Evolutionary conservation across 2,113 vertebrate species (phyloP), one percentile per base, ranked within the genome.

Genomic region (Trichechus manatus): DNA sequence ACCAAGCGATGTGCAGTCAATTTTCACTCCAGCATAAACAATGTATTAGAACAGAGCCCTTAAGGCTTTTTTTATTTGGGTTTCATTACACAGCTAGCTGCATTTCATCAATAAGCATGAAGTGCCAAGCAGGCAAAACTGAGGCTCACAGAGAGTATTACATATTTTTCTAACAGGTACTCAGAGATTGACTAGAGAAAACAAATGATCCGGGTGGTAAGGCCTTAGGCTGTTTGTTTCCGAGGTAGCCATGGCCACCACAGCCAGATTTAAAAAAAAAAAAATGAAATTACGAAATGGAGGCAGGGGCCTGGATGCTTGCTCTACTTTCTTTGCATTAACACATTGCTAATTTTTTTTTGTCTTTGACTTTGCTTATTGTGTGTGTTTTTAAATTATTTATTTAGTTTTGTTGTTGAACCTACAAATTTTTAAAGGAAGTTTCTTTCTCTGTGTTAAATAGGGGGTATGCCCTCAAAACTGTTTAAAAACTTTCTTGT

Each of bases 51-150:
- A 94, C 87, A 97, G 90, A 95, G 83, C 82, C 0, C 3, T 92
- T 74, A 66, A 36, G 90, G 93, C 33, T 93, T 97, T 97, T 92
- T 91, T 47, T 27, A 78, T 29, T 91, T 89, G 75, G 47, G 77
- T 31, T 97, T 92, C 95, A 98, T 91, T 95, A 95, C 36, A 96
- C 39, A 97, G 95, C 96, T 97, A 97, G 94, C 27, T 95, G 29
- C 64, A 94, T 93, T 86, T 93, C 97, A 95, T 95, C 59, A 89
- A 94, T 82, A 92, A 96, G 90, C 95, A 95, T 80, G 86, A 97
- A 96, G 53, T 95, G 74, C 2, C 94, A 61, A 92, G 66, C 64
- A 90, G 95, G 7, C 59, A 70, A 97, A 98, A 96, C 83, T 93
- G 61, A 94, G 20, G 87, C 11, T 94, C 81, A 72, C 15, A 85